These are phyloP conservation scores for Anneissia japonica DNA, from an alignment of 35 echinoderm and acorn worm species.

Conservation along the genomic window DNA sequence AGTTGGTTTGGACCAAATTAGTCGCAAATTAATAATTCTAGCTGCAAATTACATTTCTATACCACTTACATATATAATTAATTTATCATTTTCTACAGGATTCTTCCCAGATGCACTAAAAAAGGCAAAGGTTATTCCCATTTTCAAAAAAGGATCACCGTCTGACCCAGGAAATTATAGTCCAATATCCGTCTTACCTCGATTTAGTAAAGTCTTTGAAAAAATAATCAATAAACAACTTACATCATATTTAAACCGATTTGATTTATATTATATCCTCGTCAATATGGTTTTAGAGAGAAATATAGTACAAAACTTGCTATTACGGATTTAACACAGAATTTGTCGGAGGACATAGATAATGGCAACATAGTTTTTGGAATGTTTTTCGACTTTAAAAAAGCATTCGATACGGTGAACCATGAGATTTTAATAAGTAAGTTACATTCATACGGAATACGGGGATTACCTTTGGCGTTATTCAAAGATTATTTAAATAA, in stretches of 20 bases:
- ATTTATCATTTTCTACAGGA: constrained; percentile 1
- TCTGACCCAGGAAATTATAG: constrained; percentile 24
- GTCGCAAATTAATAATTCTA: not conserved
- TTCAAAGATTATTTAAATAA: not conserved
- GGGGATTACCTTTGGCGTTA: not conserved
- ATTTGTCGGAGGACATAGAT: not conserved
- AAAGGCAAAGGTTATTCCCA: constrained; percentile 14
- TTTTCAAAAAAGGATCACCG: constrained; percentile 25
- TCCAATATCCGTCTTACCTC: constrained; percentile 7
- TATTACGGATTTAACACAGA: not conserved
- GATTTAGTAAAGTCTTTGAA: constrained; percentile 21
- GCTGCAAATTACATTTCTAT: not conserved
- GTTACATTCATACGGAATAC: not conserved
- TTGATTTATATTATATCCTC: not conserved
- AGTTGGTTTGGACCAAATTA: constrained; percentile 12
- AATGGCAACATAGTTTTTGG: no score
- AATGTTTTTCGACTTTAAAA: not conserved
- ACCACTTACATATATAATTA: constrained; percentile 13
- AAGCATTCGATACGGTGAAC: not conserved
- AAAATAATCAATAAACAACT: constrained; percentile 19
- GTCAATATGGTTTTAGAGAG: not conserved
- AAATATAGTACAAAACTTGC: not conserved
- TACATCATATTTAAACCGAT: not conserved
- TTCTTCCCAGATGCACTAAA: constrained; percentile 10
- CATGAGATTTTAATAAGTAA: not conserved